Evolutionary conservation across 2,888 invertebrate genomes (phyloP).

Genomic region (Ditula angustiorana): DNA sequence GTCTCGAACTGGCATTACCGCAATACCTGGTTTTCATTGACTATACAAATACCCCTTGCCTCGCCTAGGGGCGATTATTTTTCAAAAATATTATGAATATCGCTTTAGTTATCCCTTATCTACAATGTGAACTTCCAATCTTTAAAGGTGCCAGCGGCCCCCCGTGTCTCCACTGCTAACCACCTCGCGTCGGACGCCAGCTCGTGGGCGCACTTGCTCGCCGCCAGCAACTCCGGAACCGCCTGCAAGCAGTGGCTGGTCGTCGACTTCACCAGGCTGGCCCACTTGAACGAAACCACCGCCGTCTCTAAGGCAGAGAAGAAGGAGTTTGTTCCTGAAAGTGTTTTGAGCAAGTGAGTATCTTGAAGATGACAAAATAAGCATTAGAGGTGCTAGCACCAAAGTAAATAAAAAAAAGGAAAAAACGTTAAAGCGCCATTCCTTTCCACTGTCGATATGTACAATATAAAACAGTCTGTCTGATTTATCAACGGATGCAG

Average conservation of each 20-base stretch:
- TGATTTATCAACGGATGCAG: no score
- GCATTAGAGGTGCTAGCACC: not conserved
- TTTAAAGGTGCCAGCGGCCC: conserved; percentile 88
- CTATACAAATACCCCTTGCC: no score
- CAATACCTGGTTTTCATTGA: no score
- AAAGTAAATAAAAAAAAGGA: no score
- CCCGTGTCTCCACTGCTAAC: conserved; percentile 93
- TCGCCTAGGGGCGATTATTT: no score
- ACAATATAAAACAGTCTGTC: no score
- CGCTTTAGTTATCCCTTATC: no score
- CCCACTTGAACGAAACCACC: conserved; percentile 52
- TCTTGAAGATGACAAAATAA: not conserved
- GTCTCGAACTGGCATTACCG: no score
- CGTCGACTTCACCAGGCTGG: conserved; percentile 89
- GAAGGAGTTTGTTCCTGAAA: conserved; percentile 65
- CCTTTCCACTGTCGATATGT: no score
- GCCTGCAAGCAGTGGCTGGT: conserved; percentile 96
- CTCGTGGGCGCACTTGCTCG: conserved; percentile 90
- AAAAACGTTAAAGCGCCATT: no score
- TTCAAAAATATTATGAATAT: no score
- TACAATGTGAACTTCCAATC: not conserved
- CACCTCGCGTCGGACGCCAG: conserved; percentile 89
- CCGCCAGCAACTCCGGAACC: conserved; percentile 90
- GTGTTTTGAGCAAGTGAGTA: conserved; percentile 67
- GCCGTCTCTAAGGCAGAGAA: conserved; percentile 42